Conservation (phyloP, 2,888 invertebrate genomes). For the Oscheius onirici region DNA sequence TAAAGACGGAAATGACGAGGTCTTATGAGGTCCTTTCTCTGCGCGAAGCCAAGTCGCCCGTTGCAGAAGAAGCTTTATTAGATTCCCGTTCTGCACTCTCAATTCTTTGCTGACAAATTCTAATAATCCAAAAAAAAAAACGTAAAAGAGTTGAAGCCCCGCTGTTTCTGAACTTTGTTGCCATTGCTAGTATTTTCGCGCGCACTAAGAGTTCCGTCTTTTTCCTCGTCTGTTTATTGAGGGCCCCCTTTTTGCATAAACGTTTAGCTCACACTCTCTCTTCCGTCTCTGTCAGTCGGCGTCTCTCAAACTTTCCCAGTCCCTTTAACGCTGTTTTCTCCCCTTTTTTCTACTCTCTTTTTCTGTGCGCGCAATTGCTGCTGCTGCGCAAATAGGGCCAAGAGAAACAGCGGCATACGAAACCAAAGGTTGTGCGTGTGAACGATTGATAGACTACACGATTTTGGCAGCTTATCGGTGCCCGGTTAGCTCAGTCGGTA, state of each 20-base stretch:
- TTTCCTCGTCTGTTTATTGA: slow-evolving; percentile 18
- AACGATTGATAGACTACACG: too few species aligned
- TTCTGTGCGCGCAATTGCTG: neutral
- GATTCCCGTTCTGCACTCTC: too few species aligned
- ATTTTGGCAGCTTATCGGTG: neutral
- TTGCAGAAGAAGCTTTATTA: too few species aligned
- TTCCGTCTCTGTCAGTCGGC: slow-evolving; percentile 8
- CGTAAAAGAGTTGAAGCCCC: too few species aligned
- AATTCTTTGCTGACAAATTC: too few species aligned
- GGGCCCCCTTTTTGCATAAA: slow-evolving; percentile 8
- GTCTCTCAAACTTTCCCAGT: neutral
- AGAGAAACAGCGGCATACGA: neutral
- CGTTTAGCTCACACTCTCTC: neutral
- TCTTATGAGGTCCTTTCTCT: too few species aligned
- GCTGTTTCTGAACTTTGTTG: neutral
- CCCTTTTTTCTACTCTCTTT: too few species aligned
- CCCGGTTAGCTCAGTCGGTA: slow-evolving; percentile 70
- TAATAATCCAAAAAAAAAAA: too few species aligned
- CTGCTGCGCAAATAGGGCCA: neutral
- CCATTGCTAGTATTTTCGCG: neutral
- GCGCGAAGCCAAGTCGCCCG: too few species aligned
- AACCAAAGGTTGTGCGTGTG: too few species aligned
- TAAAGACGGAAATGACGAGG: too few species aligned
- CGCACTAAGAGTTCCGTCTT: neutral
- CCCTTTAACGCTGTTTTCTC: neutral